Base-by-base conservation (phyloP, 2,797 vertebrate genomes). In the Lemur catta region DNA sequence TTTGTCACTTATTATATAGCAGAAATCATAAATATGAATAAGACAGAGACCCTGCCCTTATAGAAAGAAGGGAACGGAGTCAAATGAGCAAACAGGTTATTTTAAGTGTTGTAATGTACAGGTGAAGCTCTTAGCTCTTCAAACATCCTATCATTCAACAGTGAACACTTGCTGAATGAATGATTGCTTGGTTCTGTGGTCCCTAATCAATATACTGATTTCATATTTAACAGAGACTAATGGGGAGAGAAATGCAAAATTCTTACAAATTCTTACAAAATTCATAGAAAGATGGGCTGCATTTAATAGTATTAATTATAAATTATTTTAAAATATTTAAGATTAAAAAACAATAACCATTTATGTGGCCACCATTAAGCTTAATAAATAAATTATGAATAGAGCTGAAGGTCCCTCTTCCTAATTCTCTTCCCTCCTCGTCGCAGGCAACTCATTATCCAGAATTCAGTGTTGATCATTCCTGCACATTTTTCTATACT, bases 281-380 rank as follows among this genome's bases (percentile, higher is more conserved):
- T 38, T 38, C 38, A 7, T 24, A 46, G 72, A 85, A 87, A 88
- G 55, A 52, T 26, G 38, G n/a, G 3, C 95, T 28, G 90, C n/a
- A 55, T n/a, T n/a, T 61, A 76, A 52, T 33, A 89, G 69, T 72
- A 59, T 33, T 57, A 48, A 41, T 79, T 84, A 84, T 43, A 67
- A 20, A 50, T 91, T 67, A 67, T 61, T 90, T 89, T 81, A 67
- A 81, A 80, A 67, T 89, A 74, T 50, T 92, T 72, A 93, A 82
- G 41, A 84, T 65, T 41, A 75, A 84, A 93, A 89, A 76, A 69
- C 72, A 94, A 78, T 33, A 75, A 78, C 55, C 4, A 35, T n/a
- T 92, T 52, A 9, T 4, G 20, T 28, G 52, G 33, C 63, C 26
- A 50, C 88, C 50, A 67, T 76, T 57, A 89, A 92, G 59, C 43